Base-by-base conservation (phyloP, 2,888 invertebrate genomes). In the Marronus borbonicus region DNA sequence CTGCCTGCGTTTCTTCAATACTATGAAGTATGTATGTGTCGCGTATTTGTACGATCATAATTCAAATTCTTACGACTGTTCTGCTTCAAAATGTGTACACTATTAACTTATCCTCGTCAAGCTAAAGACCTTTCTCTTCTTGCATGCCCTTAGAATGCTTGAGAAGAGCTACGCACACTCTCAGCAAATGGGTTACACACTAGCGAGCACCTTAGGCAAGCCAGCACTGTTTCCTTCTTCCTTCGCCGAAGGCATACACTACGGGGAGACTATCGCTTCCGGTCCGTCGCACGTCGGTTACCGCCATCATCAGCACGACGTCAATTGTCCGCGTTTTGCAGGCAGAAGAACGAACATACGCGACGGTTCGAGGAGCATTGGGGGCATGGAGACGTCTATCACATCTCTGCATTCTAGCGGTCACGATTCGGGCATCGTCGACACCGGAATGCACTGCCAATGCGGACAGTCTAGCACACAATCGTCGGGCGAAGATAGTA, bases 391-490 rank as follows among this genome's bases (percentile, higher is more conserved):
- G 88, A 93, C 93, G 76, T 94, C 95, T 81, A 92, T 94, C 88
- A 94, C 94, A 84, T 95, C 95, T 81, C 90, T 95, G 84, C 94
- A 95, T 90, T 95, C 95, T 83, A 95, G 95, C 85, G 94, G 95
- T 17, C 94, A 94, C 86, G 95, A 95, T 89, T 95, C 95, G 68
- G 95, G 95, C 77, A 94, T 95, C 82, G 94, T 89, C 82, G 91
- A 86, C 85, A 88, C 84, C 84, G 87, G 81, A 84, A 84, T 92
- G 78, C 87, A 90, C 79, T 94, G 94, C 85, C 92, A 92, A 8
- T 94, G 93, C 85, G 93, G 93, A 28, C 92, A 92, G 83, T 93
- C 93, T 84, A 91, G 92, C 77, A 90, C 91, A 60, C 92, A 92
- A 81, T 92, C 93, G 14, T 93, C 93, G 2, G 93, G 92, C 82